Percentiles rank a stretch among this genome's conserved stretches.
phyloP scores from a whole-genome alignment of 2,888 invertebrate genomes.

The Noctua fimbriata region DNA sequence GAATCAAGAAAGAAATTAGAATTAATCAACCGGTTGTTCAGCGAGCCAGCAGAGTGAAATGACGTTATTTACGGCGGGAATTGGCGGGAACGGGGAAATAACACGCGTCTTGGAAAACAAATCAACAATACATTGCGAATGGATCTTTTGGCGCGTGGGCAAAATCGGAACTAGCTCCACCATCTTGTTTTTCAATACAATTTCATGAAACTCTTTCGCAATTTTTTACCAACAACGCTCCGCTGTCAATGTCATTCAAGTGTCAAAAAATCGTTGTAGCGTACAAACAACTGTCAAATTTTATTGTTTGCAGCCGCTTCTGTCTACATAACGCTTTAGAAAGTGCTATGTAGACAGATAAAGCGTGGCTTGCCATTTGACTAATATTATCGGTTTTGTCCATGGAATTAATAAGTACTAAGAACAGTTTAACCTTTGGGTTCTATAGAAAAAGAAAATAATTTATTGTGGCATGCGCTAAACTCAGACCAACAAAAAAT shows the following conservation, averaged over 20 bases:
- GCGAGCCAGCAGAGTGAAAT: not conserved
- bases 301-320: not conserved
- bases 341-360: not conserved
- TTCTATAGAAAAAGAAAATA: too few species aligned
- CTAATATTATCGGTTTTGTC: too few species aligned
- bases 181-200: not conserved
- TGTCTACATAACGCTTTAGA: not conserved
- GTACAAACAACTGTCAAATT: too few species aligned
- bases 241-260: not conserved
- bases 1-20: not conserved
- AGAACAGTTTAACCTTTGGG: too few species aligned
- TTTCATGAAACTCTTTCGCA: not conserved
- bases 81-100: constrained; percentile 3
- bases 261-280: not conserved
- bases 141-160: not conserved
- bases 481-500: too few species aligned
- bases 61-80: constrained; percentile 44
- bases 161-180: not conserved
- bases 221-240: not conserved
- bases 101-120: not conserved
- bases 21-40: not conserved
- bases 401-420: too few species aligned
- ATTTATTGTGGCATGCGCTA: too few species aligned
- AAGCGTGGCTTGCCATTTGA: not conserved
- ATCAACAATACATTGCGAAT: not conserved